Base-by-base conservation (phyloP, 2,888 invertebrate genomes). In the Ligdia adustata region DNA sequence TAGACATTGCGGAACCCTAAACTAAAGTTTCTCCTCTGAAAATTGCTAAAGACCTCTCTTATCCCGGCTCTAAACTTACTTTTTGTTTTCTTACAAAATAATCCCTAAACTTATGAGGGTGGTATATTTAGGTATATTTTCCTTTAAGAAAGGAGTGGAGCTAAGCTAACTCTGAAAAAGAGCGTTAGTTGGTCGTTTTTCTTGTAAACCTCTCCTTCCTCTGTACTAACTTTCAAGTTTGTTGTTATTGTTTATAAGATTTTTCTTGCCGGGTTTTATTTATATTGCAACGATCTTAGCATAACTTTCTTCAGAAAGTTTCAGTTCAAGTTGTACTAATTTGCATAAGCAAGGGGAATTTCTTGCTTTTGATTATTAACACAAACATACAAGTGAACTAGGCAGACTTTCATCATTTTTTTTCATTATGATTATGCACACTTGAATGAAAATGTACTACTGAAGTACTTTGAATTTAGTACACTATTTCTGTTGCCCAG, bases 1-100 rank as follows among this genome's bases (percentile, higher is more conserved):
- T n/a, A n/a, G n/a, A n/a, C n/a, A 2, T 12, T 18, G 16, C 27
- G 16, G 27, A 18, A 28, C 28, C 18, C 27, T 18, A 62, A 62
- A 69, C 72, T n/a, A 72, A 68, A 67, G 59, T 61, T 72, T 70
- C 68, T 64, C 65, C 56, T 57, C 67, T 72, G 65, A 60, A 72
- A 74, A 73, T 72, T 69, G 64, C 72, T 77, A 75, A 77, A 77
- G 72, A 80, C 67, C 65, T 55, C 60, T 68, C 69, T 72, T 69
- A 69, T 75, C 66, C 62, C 53, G 57, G 66, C 64, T 68, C 57
- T 59, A 59, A 72, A 79, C 62, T 67, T 68, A 75, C 58, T 68
- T 68, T 69, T 69, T 69, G 61, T 68, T 64, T 57, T 56, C 55
- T 51, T 53, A 57, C 56, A 59, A 65, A 69, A 69, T 70, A 66